A percentile compares a stretch with the other conserved stretches of the same genome.
Evolutionary conservation across 2,113 vertebrate genomes (phyloP).

Genomic region (Caranx melampygus): DNA sequence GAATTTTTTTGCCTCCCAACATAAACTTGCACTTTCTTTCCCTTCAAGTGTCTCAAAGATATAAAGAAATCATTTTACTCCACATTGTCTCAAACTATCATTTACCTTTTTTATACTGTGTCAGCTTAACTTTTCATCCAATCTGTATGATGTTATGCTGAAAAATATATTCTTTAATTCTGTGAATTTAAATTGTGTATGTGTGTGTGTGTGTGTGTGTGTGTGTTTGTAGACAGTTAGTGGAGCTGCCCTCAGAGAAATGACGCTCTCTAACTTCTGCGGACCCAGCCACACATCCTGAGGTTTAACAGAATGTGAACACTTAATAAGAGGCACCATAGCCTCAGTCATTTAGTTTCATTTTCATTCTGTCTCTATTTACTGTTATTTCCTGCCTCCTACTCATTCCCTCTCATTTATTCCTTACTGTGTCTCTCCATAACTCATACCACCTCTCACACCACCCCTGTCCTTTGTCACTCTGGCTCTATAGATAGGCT

Average conservation of each 20-base stretch:
- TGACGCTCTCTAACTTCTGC: not conserved
- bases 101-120: not conserved
- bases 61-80: no score
- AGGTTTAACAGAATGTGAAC: constrained; percentile 13
- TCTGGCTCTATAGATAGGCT: constrained; percentile 33
- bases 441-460: not conserved
- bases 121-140: not conserved
- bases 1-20: not conserved
- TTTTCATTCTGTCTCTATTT: constrained; percentile 11
- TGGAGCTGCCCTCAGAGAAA: not conserved
- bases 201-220: no score
- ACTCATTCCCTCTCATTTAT: constrained; percentile 41
- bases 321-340: constrained; percentile 11
- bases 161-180: not conserved
- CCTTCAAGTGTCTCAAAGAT: not conserved
- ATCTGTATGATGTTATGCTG: not conserved
- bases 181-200: not conserved
- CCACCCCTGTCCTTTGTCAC: not conserved
- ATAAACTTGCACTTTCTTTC: not conserved
- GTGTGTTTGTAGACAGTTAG: no score
- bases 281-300: not conserved
- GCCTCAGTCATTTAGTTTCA: constrained; percentile 12
- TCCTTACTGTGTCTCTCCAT: constrained; percentile 30
- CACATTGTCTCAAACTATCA: not conserved
- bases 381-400: constrained; percentile 24